Evolutionary conservation across 2,888 invertebrate genomes (phyloP).

Genomic region (Ornithoptera priamus): DNA sequence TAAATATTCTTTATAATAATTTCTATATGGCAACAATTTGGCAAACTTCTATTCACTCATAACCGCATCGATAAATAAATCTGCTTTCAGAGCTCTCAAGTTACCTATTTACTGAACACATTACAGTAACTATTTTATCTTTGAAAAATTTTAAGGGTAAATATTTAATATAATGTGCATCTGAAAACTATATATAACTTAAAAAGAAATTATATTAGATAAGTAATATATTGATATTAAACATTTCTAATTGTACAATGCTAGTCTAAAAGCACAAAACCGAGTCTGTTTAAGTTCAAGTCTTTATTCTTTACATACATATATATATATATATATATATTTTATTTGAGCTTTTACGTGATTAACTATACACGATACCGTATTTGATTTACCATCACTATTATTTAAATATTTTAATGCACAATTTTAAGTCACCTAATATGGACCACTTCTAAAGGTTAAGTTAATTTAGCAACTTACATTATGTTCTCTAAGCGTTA

Average conservation of each 20-base stretch:
- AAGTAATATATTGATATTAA: constrained; percentile 45
- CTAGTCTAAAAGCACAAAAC: constrained; percentile 70
- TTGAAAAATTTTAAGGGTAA: constrained; percentile 30
- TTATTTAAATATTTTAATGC: constrained; percentile 70
- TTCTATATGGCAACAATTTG: constrained; percentile 16
- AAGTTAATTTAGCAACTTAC: constrained; percentile 32
- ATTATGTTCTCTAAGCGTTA: constrained; percentile 27
- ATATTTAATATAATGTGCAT: constrained; percentile 43
- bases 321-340: constrained; percentile 38
- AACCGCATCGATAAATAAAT: not conserved
- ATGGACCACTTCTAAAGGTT: constrained; percentile 76
- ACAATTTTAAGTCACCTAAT: constrained; percentile 78
- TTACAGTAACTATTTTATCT: constrained; percentile 49
- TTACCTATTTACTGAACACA: constrained; percentile 63
- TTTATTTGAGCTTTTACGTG: constrained; percentile 70
- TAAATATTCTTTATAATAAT: not conserved
- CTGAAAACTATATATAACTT: constrained; percentile 37
- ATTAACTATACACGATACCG: constrained; percentile 68
- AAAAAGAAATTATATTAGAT: constrained; percentile 36
- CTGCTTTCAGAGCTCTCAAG: not conserved
- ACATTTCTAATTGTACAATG: constrained; percentile 62
- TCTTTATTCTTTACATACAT: constrained; percentile 67
- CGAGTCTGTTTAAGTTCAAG: constrained; percentile 67
- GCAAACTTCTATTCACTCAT: constrained; percentile 6
- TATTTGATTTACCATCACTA: constrained; percentile 55